These are phyloP conservation scores for Bradypodion pumilum DNA, from an alignment of 2,797 vertebrate species.

Conservation along the genomic window DNA sequence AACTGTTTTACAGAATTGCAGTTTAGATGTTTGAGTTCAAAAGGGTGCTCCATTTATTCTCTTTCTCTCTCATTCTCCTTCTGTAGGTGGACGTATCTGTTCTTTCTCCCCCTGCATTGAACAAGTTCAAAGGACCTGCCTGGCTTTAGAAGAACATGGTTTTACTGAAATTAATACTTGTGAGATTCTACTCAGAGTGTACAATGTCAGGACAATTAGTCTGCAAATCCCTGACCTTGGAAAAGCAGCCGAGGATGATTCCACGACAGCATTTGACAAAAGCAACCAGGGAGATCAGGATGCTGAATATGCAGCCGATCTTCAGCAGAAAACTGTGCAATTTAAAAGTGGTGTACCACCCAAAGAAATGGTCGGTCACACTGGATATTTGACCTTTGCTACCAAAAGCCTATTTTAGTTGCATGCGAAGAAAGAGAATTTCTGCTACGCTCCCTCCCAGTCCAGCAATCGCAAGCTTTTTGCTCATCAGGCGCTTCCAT, in stretches of 20 bases:
- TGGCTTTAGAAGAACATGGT: conserved; percentile 79
- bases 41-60: conserved; percentile 27
- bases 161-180: conserved; percentile 91
- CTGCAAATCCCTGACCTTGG: conserved; percentile 91
- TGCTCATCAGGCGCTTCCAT: conserved; percentile 66
- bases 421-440: no score
- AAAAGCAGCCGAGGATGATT: conserved; percentile 63
- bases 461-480: conserved; percentile 54
- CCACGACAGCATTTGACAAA: conserved; percentile 35
- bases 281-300: conserved; percentile 53
- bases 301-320: conserved; percentile 4
- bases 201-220: conserved; percentile 85
- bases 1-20: neutral
- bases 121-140: conserved; percentile 94
- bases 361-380: conserved; percentile 91
- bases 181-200: conserved; percentile 89
- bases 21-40: neutral
- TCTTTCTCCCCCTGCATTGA: conserved; percentile 98
- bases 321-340: conserved; percentile 66
- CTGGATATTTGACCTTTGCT: conserved; percentile 96
- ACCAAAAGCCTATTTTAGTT: conserved; percentile 86
- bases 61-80: conserved; percentile 15
- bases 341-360: conserved; percentile 86
- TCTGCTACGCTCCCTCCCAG: conserved; percentile 30
- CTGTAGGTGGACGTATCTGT: conserved; percentile 89